Base-by-base conservation (phyloP, 2,797 vertebrate genomes). In the Hafferia zeledoni region DNA sequence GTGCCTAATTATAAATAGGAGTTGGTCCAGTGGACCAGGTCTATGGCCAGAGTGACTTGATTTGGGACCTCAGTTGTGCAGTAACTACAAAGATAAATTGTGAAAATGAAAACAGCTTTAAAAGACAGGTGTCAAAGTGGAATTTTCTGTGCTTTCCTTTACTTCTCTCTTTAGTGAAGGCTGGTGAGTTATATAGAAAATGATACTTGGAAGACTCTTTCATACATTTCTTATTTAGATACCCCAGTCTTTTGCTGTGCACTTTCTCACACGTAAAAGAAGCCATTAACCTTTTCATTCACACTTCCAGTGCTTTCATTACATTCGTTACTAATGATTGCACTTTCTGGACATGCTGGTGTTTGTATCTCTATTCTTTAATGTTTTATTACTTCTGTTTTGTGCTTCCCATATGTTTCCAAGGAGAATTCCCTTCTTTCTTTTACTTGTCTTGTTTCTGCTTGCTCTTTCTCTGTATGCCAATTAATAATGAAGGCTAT, bases 71-170 rank as follows among this genome's bases (percentile, higher is more conserved):
- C 24, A 55, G 33, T 80, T 47, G 47, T 69, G 31, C 65, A 79
- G 81, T 75, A 93, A 60, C 78, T 78, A 63, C 75, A 77, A 83
- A 95, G 82, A 91, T 24, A 95, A 89, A 57, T 14, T 47, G 67
- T 69, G 79, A 97, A 97, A 98, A 96, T 96, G 97, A 97, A 97
- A 97, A 97, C 69, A 94, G 77, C 83, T 93, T 91, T 93, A 76
- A 87, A 91, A 93, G 87, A 83, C 63, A 95, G 94, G 94, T 96
- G 94, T 95, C 96, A 89, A 91, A 95, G 89, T 89, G 95, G 97
- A 97, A 97, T 95, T 97, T 97, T 95, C 83, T 96, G 95, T 95
- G 86, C 92, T 97, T 96, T 96, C 85, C 93, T 92, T 87, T 75
- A 83, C 87, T 94, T 94, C 93, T 92, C 37, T 71, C 46, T 75